Evolutionary conservation across 1,140 invertebrate genomes (phyloP).

Genomic region (Metaphire vulgaris): DNA sequence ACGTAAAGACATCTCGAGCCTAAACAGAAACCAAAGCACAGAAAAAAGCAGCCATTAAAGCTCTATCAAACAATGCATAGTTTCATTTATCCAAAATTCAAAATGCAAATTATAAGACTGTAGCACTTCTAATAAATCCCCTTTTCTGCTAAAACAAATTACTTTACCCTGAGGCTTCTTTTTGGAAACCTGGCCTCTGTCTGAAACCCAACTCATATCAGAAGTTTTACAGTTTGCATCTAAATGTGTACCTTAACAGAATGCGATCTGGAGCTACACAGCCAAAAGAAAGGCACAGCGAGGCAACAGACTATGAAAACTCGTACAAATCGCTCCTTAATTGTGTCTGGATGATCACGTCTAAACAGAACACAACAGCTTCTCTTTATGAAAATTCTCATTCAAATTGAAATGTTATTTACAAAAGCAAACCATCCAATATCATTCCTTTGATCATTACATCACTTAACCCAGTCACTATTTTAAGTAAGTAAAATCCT

Average conservation of each 20-base stretch:
- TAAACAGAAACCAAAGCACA: slow-evolving; percentile 44
- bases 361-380: slow-evolving; percentile 46
- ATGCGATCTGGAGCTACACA: slow-evolving; percentile 37
- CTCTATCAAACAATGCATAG: neutral
- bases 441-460: too few species aligned
- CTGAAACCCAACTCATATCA: neutral
- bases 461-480: too few species aligned
- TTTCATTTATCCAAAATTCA: too few species aligned
- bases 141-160: too few species aligned
- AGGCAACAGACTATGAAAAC: slow-evolving; percentile 71
- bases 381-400: neutral
- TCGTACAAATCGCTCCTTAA: slow-evolving; percentile 79
- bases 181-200: too few species aligned
- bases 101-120: too few species aligned
- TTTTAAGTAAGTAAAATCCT: neutral
- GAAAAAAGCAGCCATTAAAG: neutral
- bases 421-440: neutral
- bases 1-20: slow-evolving; percentile 59
- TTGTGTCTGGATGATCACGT: slow-evolving; percentile 79
- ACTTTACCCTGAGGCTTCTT: too few species aligned
- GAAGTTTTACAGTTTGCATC: neutral
- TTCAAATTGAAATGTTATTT: neutral
- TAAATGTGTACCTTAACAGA: slow-evolving; percentile 34
- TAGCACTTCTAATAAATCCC: too few species aligned
- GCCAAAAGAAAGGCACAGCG: slow-evolving; percentile 68